phyloP scores from a whole-genome alignment of 2,888 invertebrate species.

The Thereva unica region DNA sequence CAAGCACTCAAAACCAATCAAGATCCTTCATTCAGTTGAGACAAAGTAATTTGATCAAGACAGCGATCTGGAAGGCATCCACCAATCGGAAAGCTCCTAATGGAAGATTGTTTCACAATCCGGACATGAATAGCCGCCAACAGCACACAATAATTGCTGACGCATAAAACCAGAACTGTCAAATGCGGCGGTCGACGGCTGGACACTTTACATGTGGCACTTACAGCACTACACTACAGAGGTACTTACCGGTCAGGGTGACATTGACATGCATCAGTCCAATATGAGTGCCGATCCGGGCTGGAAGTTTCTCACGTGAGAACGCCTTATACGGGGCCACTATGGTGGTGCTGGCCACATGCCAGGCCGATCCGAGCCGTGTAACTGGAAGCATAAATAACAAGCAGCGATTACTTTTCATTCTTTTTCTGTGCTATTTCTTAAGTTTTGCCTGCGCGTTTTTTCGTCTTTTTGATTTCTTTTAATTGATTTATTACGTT shows the following conservation, averaged over 20 bases:
- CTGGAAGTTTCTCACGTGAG: conserved; percentile 83
- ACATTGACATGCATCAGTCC: conserved; percentile 95
- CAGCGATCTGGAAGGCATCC: too few species aligned
- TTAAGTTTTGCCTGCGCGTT: not conserved
- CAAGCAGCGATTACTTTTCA: conserved; percentile 6
- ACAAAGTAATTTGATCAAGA: too few species aligned
- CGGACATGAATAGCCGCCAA: too few species aligned
- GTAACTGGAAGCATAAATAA: conserved; percentile 69
- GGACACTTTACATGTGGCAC: too few species aligned
- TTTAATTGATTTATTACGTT: conserved; percentile 21
- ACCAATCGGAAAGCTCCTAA: too few species aligned
- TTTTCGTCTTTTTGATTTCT: not conserved
- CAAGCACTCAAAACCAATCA: too few species aligned
- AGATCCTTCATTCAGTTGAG: too few species aligned
- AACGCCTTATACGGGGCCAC: conserved; percentile 88
- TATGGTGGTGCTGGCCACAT: conserved; percentile 81
- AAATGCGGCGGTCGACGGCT: too few species aligned
- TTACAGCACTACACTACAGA: not conserved
- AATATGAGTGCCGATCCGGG: conserved; percentile 88
- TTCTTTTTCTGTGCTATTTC: conserved; percentile 14
- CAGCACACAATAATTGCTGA: too few species aligned
- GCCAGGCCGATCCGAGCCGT: conserved; percentile 91
- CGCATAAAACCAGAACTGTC: too few species aligned
- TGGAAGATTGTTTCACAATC: too few species aligned
- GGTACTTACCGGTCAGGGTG: conserved; percentile 79